Conservation (phyloP, 2,797 vertebrate species). For the Crenichthys baileyi region DNA sequence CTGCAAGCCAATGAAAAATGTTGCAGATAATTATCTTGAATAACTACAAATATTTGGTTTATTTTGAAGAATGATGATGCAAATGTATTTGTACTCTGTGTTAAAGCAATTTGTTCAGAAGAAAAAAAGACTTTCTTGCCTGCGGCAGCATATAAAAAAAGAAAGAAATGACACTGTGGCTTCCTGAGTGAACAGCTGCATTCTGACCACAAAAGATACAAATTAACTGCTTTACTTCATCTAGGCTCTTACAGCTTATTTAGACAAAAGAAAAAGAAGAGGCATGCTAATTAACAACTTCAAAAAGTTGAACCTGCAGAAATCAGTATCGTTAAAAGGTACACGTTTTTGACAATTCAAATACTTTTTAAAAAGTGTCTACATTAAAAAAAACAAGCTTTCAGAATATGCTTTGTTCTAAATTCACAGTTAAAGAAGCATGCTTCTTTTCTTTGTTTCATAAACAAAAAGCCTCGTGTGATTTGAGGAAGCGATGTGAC, state of each 20-base stretch:
- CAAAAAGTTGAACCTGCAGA: background rate
- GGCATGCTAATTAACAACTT: background rate
- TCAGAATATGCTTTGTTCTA: background rate
- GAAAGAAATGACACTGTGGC: slow-evolving; percentile 7
- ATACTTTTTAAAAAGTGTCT: no score
- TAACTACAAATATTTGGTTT: background rate
- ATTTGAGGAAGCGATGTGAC: slow-evolving; percentile 42
- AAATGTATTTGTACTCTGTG: background rate
- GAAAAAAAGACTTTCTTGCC: background rate
- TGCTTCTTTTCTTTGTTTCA: slow-evolving; percentile 2
- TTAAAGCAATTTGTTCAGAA: background rate
- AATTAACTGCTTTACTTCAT: slow-evolving; percentile 22
- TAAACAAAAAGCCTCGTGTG: slow-evolving; percentile 11
- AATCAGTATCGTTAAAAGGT: background rate
- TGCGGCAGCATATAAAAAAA: background rate
- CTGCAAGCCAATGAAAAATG: slow-evolving; percentile 6
- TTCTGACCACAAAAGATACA: slow-evolving; percentile 1
- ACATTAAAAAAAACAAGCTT: background rate
- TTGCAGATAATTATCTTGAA: background rate
- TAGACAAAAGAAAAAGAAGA: background rate
- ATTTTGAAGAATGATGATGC: background rate
- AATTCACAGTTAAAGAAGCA: background rate
- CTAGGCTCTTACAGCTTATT: background rate
- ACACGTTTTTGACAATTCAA: background rate
- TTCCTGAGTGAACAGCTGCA: slow-evolving; percentile 16